Base-by-base conservation (phyloP, 2,113 vertebrate species). In the Notechis scutatus region DNA sequence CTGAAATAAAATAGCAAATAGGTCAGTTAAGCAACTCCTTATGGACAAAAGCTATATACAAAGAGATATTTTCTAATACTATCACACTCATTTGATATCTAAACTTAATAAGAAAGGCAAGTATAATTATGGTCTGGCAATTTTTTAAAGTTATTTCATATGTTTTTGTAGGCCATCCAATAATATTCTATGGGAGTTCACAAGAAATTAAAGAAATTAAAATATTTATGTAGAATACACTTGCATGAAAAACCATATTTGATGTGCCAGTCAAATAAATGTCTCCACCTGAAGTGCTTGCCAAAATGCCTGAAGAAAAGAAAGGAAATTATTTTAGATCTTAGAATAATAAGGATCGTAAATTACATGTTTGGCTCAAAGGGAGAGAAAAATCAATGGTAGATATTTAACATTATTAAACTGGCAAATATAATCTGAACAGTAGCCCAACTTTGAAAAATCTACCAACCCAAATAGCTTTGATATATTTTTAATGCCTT, bases 361-460 rank as follows among this genome's bases (percentile, higher is more conserved):
- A 86, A 91, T 90, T 55, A 89, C 50, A 61, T 52, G 45, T 91
- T 85, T 86, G 55, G 47, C 56, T 29, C 23, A 47, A 56, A 39
- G 59, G 6, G 69, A 45, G 12, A 6, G 10, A 7, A 90, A 54
- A 93, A 87, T 24, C 45, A 45, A 91, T 52, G 50, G 42, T 29
- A 45, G 8, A 55, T 85, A 86, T 92, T 59, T 61, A 89, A 90
- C 56, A 50, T 90, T 90, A 87, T 89, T 64, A 85, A 91, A 86
- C 55, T 85, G 74, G 47, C 92, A 93, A 93, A 86, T 86, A 23
- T 24, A 81, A 59, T 74, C 87, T 92, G 91, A 92, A 92, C 91
- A 89, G 91, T 74, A 92, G 91, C 91, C 86, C 86, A 92, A 21
- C 94, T 15, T 39, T 93, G 59, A 91, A 93, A 94, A 93, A 92